These are phyloP conservation scores for Lepidurus arcticus DNA, from an alignment of 1,140 invertebrate genomes.

Conservation along the genomic window DNA sequence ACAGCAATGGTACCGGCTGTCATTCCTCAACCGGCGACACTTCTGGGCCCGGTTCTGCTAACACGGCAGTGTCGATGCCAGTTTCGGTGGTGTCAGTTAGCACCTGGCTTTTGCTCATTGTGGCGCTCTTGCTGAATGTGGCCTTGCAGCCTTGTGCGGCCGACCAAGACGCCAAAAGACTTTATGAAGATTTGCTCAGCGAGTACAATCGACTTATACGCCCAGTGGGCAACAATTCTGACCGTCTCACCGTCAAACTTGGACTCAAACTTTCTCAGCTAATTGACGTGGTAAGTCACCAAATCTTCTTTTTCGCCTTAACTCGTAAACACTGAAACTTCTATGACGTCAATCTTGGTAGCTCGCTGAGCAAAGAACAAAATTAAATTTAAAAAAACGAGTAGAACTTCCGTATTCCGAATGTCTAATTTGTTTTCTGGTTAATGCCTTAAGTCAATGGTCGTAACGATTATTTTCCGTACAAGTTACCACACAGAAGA, in stretches of 20 bases:
- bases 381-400: no score
- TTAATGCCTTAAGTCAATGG: no score
- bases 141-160: slow-evolving; percentile 49
- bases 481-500: no score
- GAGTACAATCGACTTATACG: slow-evolving; percentile 97
- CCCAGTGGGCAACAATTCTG: slow-evolving; percentile 93
- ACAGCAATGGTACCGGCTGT: background rate
- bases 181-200: slow-evolving; percentile 89
- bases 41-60: background rate
- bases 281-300: slow-evolving; percentile 89
- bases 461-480: no score
- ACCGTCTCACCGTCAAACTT: slow-evolving; percentile 92
- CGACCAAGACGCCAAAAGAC: slow-evolving; percentile 85
- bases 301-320: background rate
- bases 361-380: no score
- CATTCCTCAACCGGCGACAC: background rate
- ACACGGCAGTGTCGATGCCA: slow-evolving; percentile 31
- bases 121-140: slow-evolving; percentile 33
- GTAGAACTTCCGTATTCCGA: no score
- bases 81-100: slow-evolving; percentile 23
- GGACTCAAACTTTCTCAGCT: slow-evolving; percentile 92
- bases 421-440: no score
- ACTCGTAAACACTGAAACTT: background rate
- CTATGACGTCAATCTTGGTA: no score
- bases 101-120: slow-evolving; percentile 29